phyloP scores from a whole-genome alignment of 2,888 invertebrate genomes.

The Nycteola revayana region DNA sequence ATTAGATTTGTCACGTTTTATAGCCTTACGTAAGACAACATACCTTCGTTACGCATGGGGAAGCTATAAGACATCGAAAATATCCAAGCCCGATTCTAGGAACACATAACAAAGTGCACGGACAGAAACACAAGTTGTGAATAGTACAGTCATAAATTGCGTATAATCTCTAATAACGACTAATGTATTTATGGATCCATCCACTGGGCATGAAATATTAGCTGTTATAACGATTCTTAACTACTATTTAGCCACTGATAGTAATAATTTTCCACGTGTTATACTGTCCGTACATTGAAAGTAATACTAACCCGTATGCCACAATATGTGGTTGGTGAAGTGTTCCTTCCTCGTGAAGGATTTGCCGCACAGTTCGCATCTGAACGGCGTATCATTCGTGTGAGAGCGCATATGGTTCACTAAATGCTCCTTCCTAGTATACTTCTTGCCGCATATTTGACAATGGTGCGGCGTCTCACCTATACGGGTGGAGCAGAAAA shows the following conservation, averaged over 20 bases:
- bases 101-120: constrained; percentile 15
- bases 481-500: constrained; percentile 76
- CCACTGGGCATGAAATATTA: too few species aligned
- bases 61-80: too few species aligned
- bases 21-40: too few species aligned
- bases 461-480: constrained; percentile 95
- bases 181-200: too few species aligned
- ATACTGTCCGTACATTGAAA: constrained; percentile 32
- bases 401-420: constrained; percentile 94
- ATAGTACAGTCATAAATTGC: too few species aligned
- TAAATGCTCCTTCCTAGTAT: constrained; percentile 93
- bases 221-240: too few species aligned
- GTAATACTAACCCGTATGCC: constrained; percentile 88
- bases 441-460: constrained; percentile 93
- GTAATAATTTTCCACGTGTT: too few species aligned
- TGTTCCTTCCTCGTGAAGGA: constrained; percentile 94
- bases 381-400: constrained; percentile 93
- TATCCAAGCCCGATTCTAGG: constrained; percentile 57
- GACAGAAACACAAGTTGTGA: constrained; percentile 17
- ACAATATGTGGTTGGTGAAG: constrained; percentile 94
- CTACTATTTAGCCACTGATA: too few species aligned
- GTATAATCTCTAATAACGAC: too few species aligned
- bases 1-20: too few species aligned
- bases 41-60: too few species aligned
- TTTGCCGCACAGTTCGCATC: constrained; percentile 94